A percentile compares a stretch with the other conserved stretches of the same genome.
These are phyloP conservation scores for Vandiemenella viatica DNA, from an alignment of 2,888 invertebrate species.

Conservation along the genomic window DNA sequence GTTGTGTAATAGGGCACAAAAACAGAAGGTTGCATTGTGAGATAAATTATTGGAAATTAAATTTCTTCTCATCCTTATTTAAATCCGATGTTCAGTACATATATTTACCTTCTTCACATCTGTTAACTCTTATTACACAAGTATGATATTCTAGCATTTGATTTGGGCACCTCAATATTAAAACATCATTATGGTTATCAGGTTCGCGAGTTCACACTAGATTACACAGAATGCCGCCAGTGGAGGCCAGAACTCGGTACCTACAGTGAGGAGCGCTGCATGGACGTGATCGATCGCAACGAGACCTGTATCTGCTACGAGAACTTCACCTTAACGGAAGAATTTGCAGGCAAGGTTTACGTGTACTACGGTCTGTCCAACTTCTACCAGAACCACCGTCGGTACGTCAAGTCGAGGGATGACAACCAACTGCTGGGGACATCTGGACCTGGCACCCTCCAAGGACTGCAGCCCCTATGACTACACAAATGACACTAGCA, in stretches of 20 bases:
- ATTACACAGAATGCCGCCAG: not conserved
- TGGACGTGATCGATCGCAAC: constrained; percentile 43
- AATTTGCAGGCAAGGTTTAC: constrained; percentile 72
- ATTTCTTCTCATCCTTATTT: too few relatives aligned
- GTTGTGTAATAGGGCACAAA: too few relatives aligned
- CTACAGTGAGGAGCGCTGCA: constrained; percentile 34
- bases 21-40: too few relatives aligned
- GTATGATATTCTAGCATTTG: too few relatives aligned
- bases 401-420: constrained; percentile 90
- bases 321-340: constrained; percentile 47
- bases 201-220: not conserved
- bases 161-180: too few relatives aligned
- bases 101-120: too few relatives aligned
- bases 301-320: constrained; percentile 47
- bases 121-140: too few relatives aligned
- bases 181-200: too few relatives aligned
- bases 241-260: constrained; percentile 26
- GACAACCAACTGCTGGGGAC: constrained; percentile 86
- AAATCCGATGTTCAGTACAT: too few relatives aligned
- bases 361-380: constrained; percentile 96
- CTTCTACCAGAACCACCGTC: constrained; percentile 96
- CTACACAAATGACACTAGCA: constrained; percentile 22
- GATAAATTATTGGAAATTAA: too few relatives aligned
- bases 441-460: constrained; percentile 45
- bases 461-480: constrained; percentile 76